Conservation (phyloP, 2,113 vertebrate genomes). For the Taxidea taxus region DNA sequence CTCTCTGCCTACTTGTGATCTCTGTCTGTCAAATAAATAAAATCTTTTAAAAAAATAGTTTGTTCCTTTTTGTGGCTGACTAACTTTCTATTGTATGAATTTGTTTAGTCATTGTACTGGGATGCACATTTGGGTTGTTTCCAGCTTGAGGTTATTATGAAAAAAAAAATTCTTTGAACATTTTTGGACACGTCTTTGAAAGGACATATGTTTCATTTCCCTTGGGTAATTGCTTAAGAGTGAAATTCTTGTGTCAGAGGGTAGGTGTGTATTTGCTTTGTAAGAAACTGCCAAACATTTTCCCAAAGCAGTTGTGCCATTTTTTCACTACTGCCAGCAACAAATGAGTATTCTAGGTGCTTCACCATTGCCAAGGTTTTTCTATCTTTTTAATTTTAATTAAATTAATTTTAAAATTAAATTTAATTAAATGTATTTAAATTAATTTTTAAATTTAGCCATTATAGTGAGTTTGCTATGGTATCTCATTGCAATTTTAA, state of each 20-base stretch:
- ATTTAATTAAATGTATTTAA: too few relatives aligned
- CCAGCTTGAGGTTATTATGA: neutral
- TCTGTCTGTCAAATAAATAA: too few relatives aligned
- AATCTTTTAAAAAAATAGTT: too few relatives aligned
- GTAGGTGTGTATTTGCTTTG: neutral
- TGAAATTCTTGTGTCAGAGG: neutral
- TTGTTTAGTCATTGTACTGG: neutral
- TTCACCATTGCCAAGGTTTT: neutral
- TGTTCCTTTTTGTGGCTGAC: neutral
- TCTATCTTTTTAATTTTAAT: neutral
- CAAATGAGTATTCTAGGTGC: neutral
- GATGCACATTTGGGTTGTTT: neutral
- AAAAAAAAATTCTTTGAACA: neutral
- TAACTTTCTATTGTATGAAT: neutral
- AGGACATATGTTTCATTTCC: neutral
- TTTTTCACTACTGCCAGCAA: neutral
- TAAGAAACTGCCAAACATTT: neutral
- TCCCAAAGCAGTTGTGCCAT: neutral
- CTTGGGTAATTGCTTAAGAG: neutral
- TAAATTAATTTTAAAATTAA: too few relatives aligned
- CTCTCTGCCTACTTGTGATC: too few relatives aligned
- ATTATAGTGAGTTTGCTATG: neutral
- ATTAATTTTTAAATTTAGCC: neutral
- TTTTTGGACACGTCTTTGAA: neutral
- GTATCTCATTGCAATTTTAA: neutral